These are phyloP conservation scores for Amaurobius ferox DNA, from an alignment of 2,888 invertebrate genomes.

Conservation along the genomic window DNA sequence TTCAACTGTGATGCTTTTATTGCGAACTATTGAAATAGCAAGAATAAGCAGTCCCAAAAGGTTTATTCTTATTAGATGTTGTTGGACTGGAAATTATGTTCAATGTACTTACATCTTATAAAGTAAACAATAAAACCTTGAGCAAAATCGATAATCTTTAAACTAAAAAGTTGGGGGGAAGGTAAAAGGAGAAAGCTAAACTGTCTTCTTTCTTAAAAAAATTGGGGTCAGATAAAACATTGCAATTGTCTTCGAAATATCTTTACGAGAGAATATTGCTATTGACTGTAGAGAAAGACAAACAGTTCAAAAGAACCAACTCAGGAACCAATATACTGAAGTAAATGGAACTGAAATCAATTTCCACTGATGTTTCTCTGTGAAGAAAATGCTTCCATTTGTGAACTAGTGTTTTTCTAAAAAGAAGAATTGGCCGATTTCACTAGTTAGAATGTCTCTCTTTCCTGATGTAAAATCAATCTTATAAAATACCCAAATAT, in stretches of 20 bases:
- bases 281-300: conserved; percentile 70
- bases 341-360: conserved; percentile 70
- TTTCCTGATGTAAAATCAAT: conserved; percentile 28
- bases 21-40: too few relatives aligned
- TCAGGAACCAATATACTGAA: conserved; percentile 68
- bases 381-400: conserved; percentile 31
- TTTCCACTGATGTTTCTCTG: conserved; percentile 62
- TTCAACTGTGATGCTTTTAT: too few relatives aligned
- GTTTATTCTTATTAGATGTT: too few relatives aligned
- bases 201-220: conserved; percentile 56
- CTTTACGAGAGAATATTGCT: conserved; percentile 65
- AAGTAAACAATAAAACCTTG: background rate
- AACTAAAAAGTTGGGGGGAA: conserved; percentile 36
- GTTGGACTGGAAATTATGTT: too few relatives aligned
- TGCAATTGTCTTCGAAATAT: conserved; percentile 66
- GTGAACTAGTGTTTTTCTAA: conserved; percentile 37
- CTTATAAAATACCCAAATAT: conserved; percentile 1
- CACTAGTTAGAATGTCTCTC: conserved; percentile 30
- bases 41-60: too few relatives aligned
- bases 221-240: conserved; percentile 66
- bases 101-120: too few relatives aligned
- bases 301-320: conserved; percentile 59
- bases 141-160: conserved; percentile 60
- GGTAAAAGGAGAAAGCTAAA: conserved; percentile 23
- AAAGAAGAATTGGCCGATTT: conserved; percentile 15